Conservation (phyloP, 2,888 invertebrate genomes). For the Amphipyra tragopoginis region DNA sequence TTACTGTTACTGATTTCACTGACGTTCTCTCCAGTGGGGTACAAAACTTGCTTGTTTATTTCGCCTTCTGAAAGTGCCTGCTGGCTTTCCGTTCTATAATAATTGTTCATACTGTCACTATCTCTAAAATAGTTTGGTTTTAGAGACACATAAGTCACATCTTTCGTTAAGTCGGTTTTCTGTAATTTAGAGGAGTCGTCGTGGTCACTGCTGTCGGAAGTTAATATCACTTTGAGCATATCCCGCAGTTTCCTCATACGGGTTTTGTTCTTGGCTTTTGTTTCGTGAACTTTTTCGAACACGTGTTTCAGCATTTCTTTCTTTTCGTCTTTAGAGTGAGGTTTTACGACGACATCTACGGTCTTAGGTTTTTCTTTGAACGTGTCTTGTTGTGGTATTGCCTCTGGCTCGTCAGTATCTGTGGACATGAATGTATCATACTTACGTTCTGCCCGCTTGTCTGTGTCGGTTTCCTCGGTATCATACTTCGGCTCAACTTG, state of each 20-base stretch:
- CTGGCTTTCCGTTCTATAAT: conserved; percentile 63
- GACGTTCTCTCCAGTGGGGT: conserved; percentile 62
- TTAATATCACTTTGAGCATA: conserved; percentile 72
- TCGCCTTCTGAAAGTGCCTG: conserved; percentile 46
- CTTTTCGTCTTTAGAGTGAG: conserved; percentile 66
- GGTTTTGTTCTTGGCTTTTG: conserved; percentile 64
- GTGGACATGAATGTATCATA: conserved; percentile 44
- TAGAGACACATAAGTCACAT: conserved; percentile 67
- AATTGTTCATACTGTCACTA: conserved; percentile 73
- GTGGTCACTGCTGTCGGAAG: conserved; percentile 72
- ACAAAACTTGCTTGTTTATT: conserved; percentile 42
- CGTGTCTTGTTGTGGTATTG: conserved; percentile 41
- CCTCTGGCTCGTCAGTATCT: conserved; percentile 56
- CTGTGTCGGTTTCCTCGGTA: conserved; percentile 34
- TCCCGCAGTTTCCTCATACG: conserved; percentile 67
- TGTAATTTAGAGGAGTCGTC: conserved; percentile 60
- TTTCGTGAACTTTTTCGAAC: conserved; percentile 67
- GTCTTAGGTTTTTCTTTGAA: conserved; percentile 49
- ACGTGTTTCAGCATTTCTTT: conserved; percentile 73
- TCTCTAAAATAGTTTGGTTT: conserved; percentile 68
- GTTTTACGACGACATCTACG: conserved; percentile 50
- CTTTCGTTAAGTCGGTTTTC: conserved; percentile 64
- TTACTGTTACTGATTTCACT: conserved; percentile 57
- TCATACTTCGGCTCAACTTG: conserved; percentile 42
- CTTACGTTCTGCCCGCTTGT: conserved; percentile 27